Conservation (phyloP, 2,888 invertebrate species). For the Itoplectis maculator region DNA sequence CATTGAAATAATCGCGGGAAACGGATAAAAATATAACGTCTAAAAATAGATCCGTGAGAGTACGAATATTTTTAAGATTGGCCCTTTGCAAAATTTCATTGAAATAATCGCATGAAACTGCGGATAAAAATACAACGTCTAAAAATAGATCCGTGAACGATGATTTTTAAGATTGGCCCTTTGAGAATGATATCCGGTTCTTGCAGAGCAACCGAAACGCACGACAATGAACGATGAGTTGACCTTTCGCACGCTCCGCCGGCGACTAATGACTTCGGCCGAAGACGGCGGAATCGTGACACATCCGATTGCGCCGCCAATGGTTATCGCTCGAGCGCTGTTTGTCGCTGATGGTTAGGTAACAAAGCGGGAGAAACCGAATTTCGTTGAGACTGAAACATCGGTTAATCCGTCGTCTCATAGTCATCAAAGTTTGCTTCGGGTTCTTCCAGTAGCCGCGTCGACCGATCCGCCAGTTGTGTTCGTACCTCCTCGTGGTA, state of each 20-base stretch:
- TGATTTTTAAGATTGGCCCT: no score
- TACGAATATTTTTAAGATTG: no score
- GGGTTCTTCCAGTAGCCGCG: neutral
- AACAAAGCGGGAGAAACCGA: conserved; percentile 23
- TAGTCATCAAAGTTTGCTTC: neutral
- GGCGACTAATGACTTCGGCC: neutral
- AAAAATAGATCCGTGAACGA: no score
- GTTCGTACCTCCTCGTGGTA: neutral
- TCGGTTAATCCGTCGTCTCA: neutral
- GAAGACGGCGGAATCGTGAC: neutral
- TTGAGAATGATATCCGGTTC: neutral
- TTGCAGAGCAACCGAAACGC: neutral
- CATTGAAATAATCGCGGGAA: no score
- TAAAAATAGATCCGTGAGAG: no score
- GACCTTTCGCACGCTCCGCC: conserved; percentile 38
- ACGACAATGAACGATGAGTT: conserved; percentile 19
- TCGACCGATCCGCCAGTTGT: neutral
- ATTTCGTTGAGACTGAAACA: neutral
- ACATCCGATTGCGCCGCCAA: conserved; percentile 11
- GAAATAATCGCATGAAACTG: no score
- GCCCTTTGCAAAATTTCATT: no score
- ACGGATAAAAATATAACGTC: no score
- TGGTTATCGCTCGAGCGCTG: neutral
- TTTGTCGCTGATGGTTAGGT: conserved; percentile 3
- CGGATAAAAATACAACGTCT: no score